These are phyloP conservation scores for Eupeodes luniger DNA, from an alignment of 2,888 invertebrate genomes.

Conservation along the genomic window DNA sequence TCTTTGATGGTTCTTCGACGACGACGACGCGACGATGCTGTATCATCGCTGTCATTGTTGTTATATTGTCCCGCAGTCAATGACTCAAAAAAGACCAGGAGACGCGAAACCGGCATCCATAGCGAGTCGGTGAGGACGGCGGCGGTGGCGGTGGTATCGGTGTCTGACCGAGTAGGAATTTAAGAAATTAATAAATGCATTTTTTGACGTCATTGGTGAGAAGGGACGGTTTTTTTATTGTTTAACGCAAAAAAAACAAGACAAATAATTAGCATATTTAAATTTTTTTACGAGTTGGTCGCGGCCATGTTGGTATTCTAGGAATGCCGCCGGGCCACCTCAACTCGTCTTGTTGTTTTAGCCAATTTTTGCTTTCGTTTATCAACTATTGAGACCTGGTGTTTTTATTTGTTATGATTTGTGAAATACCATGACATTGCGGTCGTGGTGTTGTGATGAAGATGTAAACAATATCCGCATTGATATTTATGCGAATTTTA, in stretches of 20 bases:
- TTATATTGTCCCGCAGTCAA: slow-evolving; percentile 32
- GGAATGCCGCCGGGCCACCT: neutral
- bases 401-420: slow-evolving; percentile 17
- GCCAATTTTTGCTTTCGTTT: slow-evolving; percentile 1
- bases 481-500: slow-evolving; percentile 37
- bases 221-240: slow-evolving; percentile 35
- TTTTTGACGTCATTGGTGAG: slow-evolving; percentile 56
- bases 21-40: neutral
- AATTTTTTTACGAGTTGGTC: neutral
- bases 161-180: slow-evolving; percentile 20
- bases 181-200: slow-evolving; percentile 46
- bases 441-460: slow-evolving; percentile 5
- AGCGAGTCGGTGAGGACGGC: neutral
- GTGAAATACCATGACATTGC: slow-evolving; percentile 46
- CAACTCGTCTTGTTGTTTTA: neutral
- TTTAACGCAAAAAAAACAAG: neutral
- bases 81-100: slow-evolving; percentile 54
- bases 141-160: neutral
- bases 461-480: slow-evolving; percentile 50
- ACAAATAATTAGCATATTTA: slow-evolving; percentile 14
- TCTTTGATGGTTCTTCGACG: slow-evolving; percentile 17
- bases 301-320: slow-evolving; percentile 28
- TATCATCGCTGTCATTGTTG: slow-evolving; percentile 4
- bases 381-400: neutral
- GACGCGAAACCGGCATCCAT: slow-evolving; percentile 48